Base-by-base conservation (phyloP, 2,888 invertebrate species). In the Chirona hameri region DNA sequence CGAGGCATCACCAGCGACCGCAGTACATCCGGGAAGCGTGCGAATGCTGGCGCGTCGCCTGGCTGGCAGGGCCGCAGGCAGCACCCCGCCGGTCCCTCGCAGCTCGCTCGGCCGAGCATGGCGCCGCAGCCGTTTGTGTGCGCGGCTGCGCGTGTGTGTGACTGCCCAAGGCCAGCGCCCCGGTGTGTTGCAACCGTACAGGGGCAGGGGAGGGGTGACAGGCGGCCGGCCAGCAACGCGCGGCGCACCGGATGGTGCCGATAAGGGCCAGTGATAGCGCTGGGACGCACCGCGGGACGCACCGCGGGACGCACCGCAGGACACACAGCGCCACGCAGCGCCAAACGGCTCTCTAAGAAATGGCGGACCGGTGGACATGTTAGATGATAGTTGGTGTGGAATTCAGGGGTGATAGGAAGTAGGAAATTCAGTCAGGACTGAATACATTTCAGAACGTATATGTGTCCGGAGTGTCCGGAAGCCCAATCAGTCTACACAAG, bases 71-170 rank as follows among this genome's bases (percentile, higher is more conserved):
- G 57, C 18, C 18, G 24, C 60, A 1, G 24, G 60, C 12, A 3
- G n/a, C 65, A 2, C 10, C n/a, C 27, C n/a, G 5, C 27, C 65
- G 65, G n/a, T n/a, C 9, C n/a, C 65, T 65, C n/a, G 10, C 27
- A 9, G 27, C 10, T 14, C 52, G 21, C 24, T 21, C 79, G 24
- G 21, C 48, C 52, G 82, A 39, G n/a, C 57, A 60, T 81, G 57
- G 60, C 82, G 76, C 55, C 65, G 72, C 27, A 39, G 27, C 27
- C 18, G 46, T 82, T 52, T 82, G 82, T 82, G 48, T 82, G 65
- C 60, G 82, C n/a, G 76, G 48, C 39, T 48, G 27, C 29, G 76
- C 27, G 55, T 21, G 79, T 79, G 55, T n/a, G 76, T 31, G 82
- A 76, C 76, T 46, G 15, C 10, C 24, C 76, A 76, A 76, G 76